These are phyloP conservation scores for Pterostichus niger DNA, from an alignment of 2,888 invertebrate genomes.

Conservation along the genomic window DNA sequence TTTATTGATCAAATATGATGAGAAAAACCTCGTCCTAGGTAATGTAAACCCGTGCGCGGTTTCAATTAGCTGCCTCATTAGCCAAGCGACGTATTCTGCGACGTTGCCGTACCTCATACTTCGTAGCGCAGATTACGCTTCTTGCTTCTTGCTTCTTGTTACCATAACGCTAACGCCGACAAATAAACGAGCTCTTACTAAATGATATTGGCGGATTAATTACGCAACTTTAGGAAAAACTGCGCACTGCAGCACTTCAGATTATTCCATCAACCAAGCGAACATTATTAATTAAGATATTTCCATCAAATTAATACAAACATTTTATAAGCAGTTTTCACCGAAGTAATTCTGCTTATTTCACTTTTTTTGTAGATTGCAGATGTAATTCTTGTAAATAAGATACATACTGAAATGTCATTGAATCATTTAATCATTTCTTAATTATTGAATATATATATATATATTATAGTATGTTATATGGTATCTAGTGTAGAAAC, in stretches of 20 bases:
- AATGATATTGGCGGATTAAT: conserved; percentile 8
- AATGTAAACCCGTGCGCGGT: conserved; percentile 11
- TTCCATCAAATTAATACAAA: neutral
- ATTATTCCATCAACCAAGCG: no score
- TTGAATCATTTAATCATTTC: no score
- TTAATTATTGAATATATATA: no score
- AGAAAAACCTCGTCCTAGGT: conserved; percentile 46
- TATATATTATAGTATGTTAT: no score
- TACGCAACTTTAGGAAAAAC: neutral
- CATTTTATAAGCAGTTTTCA: no score
- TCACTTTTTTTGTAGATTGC: no score
- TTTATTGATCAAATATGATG: conserved; percentile 66
- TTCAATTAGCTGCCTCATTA: conserved; percentile 66
- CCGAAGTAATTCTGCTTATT: no score
- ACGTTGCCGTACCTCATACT: neutral
- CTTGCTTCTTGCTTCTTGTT: neutral
- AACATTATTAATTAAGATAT: no score
- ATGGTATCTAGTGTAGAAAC: no score
- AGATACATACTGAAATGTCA: no score
- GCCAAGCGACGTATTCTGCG: conserved; percentile 29
- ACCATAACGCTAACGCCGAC: neutral
- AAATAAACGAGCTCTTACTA: neutral
- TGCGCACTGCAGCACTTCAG: neutral
- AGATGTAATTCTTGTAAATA: no score
- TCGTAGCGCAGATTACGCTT: neutral